phyloP scores from a whole-genome alignment of 2,113 vertebrate species.

The Hyperoodon ampullatus region DNA sequence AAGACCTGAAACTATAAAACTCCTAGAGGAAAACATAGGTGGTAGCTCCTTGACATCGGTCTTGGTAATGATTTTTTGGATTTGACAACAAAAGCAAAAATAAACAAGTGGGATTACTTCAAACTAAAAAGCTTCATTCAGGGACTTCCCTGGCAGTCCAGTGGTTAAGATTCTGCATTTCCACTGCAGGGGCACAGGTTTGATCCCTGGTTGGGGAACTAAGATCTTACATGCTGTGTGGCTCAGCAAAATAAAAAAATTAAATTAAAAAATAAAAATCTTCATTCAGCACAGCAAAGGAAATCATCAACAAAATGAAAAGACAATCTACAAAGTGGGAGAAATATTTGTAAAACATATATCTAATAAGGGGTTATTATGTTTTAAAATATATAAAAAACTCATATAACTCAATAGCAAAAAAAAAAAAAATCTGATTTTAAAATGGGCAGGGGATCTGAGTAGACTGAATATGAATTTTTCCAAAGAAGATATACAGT shows the following conservation, averaged over 20 bases:
- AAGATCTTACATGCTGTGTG: no score
- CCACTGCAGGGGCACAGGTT: no score
- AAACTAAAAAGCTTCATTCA: background rate
- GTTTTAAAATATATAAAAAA: background rate
- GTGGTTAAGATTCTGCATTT: no score
- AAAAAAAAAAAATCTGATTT: background rate
- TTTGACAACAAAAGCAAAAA: background rate
- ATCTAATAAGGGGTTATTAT: background rate
- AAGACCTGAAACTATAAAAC: background rate
- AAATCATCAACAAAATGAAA: background rate
- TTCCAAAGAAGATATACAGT: background rate
- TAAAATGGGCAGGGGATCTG: background rate
- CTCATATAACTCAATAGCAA: background rate
- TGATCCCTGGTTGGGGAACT: no score
- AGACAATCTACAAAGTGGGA: background rate
- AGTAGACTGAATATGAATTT: background rate
- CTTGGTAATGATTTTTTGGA: background rate
- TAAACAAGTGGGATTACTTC: background rate
- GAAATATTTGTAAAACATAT: background rate
- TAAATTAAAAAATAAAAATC: no score
- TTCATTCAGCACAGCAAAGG: background rate
- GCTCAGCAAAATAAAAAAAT: no score
- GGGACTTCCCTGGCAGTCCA: no score
- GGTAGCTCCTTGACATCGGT: background rate
- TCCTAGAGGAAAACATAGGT: background rate